Conservation (phyloP, 2,113 vertebrate genomes). For the Paratilapia polleni region DNA sequence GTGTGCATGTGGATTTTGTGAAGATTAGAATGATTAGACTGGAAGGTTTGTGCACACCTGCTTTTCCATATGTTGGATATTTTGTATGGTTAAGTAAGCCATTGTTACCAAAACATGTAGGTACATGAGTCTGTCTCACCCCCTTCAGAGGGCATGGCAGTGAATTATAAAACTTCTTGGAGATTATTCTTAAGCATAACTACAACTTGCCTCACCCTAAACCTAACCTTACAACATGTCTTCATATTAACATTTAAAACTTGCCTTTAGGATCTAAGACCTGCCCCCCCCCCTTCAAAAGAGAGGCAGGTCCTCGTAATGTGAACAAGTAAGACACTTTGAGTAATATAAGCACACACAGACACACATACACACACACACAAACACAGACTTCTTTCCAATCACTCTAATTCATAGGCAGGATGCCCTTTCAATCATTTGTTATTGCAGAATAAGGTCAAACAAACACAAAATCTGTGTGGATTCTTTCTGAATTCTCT, state of each 20-base stretch:
- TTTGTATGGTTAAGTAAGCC: background rate
- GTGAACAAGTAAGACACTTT: no score
- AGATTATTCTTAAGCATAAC: no score
- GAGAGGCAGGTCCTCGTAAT: background rate
- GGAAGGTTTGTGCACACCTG: conserved; percentile 15
- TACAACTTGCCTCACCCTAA: no score
- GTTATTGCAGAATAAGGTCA: conserved; percentile 22
- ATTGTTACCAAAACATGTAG: conserved; percentile 1
- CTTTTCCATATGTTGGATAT: conserved; percentile 3
- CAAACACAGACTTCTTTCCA: background rate
- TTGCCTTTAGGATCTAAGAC: no score
- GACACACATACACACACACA: background rate
- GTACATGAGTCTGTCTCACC: background rate
- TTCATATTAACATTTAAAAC: background rate
- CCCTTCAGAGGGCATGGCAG: background rate
- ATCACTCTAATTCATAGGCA: background rate
- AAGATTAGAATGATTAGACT: conserved; percentile 38
- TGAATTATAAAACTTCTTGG: no score
- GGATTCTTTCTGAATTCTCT: background rate
- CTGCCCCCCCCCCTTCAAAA: no score
- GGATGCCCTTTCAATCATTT: conserved; percentile 11
- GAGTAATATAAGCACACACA: background rate
- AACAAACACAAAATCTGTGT: background rate
- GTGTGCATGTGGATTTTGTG: background rate
- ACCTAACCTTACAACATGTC: no score